Conservation (phyloP, 2,113 vertebrate species). For the crab-eating macaque (Macaca fascicularis) region T2T-MFA8v1.1 NC_088378.1:22535001-22535500, state of each 20-base stretch:
- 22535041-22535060: neutral
- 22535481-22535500: neutral
- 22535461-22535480: neutral
- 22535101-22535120: neutral
- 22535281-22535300: neutral
- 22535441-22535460: neutral
- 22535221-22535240: neutral
- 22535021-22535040: neutral
- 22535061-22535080: neutral
- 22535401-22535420: neutral
- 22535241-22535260: neutral
- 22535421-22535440: neutral
- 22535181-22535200: neutral
- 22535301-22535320: neutral
- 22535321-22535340: neutral
- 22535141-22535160: neutral
- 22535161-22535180: neutral
- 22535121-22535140: neutral
- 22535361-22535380: neutral
- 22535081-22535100: neutral
- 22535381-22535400: neutral
- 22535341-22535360: neutral
- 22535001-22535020: neutral
- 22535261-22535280: neutral
- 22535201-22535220: neutral